These are phyloP conservation scores for Malurus elegans DNA, from an alignment of 2,113 vertebrate species.

Conservation along the genomic window DNA sequence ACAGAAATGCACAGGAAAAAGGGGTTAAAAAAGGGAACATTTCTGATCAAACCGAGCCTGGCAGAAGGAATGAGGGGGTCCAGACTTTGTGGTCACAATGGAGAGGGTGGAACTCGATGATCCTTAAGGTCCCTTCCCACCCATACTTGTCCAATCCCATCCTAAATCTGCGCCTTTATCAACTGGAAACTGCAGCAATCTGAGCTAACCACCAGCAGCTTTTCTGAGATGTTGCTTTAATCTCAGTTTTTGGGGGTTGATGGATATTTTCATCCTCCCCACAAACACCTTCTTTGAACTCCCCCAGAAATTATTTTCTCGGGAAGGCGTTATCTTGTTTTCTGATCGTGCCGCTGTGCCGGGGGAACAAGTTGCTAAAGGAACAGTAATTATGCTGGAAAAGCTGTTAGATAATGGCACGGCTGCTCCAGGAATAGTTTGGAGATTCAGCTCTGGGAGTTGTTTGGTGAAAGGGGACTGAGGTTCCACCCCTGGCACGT, in stretches of 20 bases:
- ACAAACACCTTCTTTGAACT: neutral
- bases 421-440: neutral
- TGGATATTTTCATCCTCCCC: neutral
- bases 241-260: neutral
- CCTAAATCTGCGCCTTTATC: neutral
- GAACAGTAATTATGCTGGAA: neutral
- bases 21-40: rapidly evolving
- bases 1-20: rapidly evolving
- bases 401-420: neutral
- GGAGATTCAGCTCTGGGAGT: neutral
- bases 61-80: neutral
- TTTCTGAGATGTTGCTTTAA: neutral
- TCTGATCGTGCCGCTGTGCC: neutral
- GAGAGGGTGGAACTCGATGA: neutral
- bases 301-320: neutral
- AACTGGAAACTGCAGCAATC: neutral
- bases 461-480: neutral
- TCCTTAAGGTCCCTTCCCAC: neutral
- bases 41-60: neutral
- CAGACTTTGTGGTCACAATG: neutral
- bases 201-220: neutral
- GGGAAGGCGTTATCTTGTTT: neutral
- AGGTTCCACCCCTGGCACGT: neutral
- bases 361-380: neutral
- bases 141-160: too few species aligned